These are phyloP conservation scores for Masnerella sp. DNA, from an alignment of 2,888 invertebrate genomes.

Conservation along the genomic window DNA sequence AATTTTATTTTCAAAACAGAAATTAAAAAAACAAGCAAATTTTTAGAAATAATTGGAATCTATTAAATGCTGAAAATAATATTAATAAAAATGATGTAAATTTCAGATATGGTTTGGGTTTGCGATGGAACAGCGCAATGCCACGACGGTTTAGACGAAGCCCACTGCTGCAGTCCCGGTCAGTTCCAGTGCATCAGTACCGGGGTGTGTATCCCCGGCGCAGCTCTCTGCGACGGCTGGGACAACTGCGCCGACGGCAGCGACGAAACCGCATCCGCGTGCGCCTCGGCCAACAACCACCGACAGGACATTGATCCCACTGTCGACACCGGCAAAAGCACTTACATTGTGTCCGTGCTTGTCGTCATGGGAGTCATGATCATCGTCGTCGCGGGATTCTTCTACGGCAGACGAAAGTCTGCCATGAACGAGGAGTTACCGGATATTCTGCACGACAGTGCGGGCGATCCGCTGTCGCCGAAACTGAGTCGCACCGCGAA, in stretches of 20 bases:
- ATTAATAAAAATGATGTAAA: no score
- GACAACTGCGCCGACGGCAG: conserved; percentile 85
- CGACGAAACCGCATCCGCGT: conserved; percentile 85
- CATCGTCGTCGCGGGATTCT: conserved; percentile 79
- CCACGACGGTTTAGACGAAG: conserved; percentile 84
- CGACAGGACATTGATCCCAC: conserved; percentile 72
- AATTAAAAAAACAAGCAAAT: no score
- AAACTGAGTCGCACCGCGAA: conserved; percentile 76
- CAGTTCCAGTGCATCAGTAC: conserved; percentile 86
- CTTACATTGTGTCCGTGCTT: conserved; percentile 80
- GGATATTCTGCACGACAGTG: conserved; percentile 81
- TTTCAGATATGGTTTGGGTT: conserved; percentile 77
- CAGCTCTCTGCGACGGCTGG: conserved; percentile 86
- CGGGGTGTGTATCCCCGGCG: conserved; percentile 84
- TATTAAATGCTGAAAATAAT: no score
- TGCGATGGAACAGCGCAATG: conserved; percentile 84
- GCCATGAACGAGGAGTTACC: conserved; percentile 78
- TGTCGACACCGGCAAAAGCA: conserved; percentile 78
- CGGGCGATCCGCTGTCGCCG: conserved; percentile 83
- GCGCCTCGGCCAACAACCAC: conserved; percentile 78
- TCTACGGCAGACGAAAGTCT: conserved; percentile 79
- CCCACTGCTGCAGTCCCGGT: conserved; percentile 82
- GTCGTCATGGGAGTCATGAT: conserved; percentile 80
- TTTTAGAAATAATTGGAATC: no score
- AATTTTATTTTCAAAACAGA: no score